phyloP scores from a whole-genome alignment of 2,113 vertebrate species.

The Alexandromys fortis region DNA sequence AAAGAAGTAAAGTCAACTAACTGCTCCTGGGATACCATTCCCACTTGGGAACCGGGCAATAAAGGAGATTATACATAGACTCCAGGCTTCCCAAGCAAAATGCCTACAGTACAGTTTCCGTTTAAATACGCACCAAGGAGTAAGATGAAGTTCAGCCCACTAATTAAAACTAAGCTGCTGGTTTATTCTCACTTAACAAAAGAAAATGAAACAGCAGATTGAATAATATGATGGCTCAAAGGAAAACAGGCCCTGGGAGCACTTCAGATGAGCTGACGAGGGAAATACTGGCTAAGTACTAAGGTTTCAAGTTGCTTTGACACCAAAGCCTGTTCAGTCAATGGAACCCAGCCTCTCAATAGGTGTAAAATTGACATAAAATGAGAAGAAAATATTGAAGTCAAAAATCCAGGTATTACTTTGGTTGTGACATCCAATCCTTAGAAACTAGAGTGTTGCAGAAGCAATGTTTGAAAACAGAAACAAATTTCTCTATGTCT shows the following conservation, averaged over 20 bases:
- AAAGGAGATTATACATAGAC: slow-evolving; percentile 59
- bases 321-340: slow-evolving; percentile 12
- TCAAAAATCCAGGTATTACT: neutral
- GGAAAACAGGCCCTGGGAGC: slow-evolving; percentile 66
- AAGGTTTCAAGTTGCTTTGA: slow-evolving; percentile 56
- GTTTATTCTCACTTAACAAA: slow-evolving; percentile 15
- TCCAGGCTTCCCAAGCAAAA: slow-evolving; percentile 52
- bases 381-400: neutral
- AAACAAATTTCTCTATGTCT: neutral
- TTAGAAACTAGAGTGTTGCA: neutral
- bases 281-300: slow-evolving; percentile 41
- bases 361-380: neutral
- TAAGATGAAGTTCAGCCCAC: neutral
- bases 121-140: slow-evolving; percentile 40
- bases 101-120: slow-evolving; percentile 13
- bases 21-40: neutral
- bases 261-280: slow-evolving; percentile 14
- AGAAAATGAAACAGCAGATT: slow-evolving; percentile 18
- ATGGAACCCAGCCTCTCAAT: neutral
- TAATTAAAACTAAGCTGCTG: slow-evolving; percentile 54
- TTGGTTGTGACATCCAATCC: neutral
- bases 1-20: neutral
- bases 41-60: neutral
- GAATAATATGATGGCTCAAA: slow-evolving; percentile 47
- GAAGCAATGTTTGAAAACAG: neutral